Base-by-base conservation (phyloP, 2,113 vertebrate genomes). In the Clarias magur region DNA sequence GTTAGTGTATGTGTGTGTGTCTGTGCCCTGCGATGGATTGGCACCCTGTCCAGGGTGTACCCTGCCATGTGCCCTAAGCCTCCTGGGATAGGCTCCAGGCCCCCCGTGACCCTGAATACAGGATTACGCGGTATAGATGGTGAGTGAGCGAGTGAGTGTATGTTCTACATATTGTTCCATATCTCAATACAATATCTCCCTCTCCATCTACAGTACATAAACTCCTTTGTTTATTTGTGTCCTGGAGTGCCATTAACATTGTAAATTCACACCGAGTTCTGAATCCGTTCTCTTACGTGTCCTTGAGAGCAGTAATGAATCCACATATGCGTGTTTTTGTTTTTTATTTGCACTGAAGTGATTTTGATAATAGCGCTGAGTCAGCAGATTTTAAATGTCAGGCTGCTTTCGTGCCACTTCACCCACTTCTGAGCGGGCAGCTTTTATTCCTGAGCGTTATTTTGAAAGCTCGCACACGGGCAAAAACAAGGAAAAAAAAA, bases 321-420 rank as follows among this genome's bases (percentile, higher is more conserved):
- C 7, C 30, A 38, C 16, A 7, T 48, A 9, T 19, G 30, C 17
- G 3, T 38, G 17, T 21, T 73, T 38, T 57, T 79, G 2, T 57
- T 17, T 56, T 56, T 56, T 6, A 25, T 70, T 34, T 23, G 7
- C 16, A 80, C 6, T 11, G 21, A 59, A 80, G 17, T 21, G 54
- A 59, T n/a, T 80, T 80, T 80, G 56, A 80, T 34, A 30, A 59
- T 11, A 0, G 17, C 10, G 16, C 76, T 30, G n/a, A 30, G 53
- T 3, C 54, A 59, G 54, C n/a, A 60, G 78, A 59, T 34, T 80
- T 80, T 80, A 59, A 60, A 80, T 80, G 76, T 79, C 76, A 57
- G 57, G 3, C 76, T 56, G n/a, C 42, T 79, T 57, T 56, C 17
- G 76, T 57, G 53, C 2, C 48, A 54, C 25, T 53, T 15, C 75